Conservation (phyloP, 2,888 invertebrate species). For the Sinodicranocentrus sp. region DNA sequence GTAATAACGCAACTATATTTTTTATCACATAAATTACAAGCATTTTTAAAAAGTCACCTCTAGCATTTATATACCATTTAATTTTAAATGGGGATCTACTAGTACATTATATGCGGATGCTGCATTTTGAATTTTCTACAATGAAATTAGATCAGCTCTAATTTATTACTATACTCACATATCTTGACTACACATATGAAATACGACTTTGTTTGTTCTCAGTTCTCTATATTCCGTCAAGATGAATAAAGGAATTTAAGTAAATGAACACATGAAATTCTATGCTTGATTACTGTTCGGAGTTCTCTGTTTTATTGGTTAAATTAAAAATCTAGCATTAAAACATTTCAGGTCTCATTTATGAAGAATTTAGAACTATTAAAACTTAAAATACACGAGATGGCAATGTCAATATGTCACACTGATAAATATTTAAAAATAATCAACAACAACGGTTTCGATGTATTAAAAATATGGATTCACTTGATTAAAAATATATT, state of each 20-base stretch:
- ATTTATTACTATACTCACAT: no score
- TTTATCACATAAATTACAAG: no score
- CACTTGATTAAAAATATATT: conserved; percentile 16
- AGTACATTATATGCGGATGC: no score
- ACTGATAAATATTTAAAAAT: conserved; percentile 44
- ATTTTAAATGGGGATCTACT: no score
- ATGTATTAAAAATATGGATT: conserved; percentile 31
- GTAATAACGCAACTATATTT: no score
- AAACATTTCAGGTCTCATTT: conserved; percentile 52
- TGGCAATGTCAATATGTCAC: conserved; percentile 59
- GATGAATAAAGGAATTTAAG: not conserved
- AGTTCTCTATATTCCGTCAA: not conserved
- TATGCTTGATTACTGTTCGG: not conserved
- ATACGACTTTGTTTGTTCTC: not conserved
- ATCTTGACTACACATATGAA: not conserved
- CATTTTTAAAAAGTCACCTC: no score
- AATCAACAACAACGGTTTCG: conserved; percentile 40
- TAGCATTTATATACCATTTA: no score
- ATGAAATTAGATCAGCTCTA: no score
- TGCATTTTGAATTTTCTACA: no score
- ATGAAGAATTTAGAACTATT: conserved; percentile 33
- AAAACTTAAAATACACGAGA: conserved; percentile 30
- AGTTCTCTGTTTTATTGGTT: not conserved
- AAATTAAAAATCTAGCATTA: conserved; percentile 39
- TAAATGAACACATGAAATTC: not conserved